These are phyloP conservation scores for Dysidea cf. avara DNA, from an alignment of 37 sponge, comb jelly and placozoan genomes.

Conservation along the genomic window DNA sequence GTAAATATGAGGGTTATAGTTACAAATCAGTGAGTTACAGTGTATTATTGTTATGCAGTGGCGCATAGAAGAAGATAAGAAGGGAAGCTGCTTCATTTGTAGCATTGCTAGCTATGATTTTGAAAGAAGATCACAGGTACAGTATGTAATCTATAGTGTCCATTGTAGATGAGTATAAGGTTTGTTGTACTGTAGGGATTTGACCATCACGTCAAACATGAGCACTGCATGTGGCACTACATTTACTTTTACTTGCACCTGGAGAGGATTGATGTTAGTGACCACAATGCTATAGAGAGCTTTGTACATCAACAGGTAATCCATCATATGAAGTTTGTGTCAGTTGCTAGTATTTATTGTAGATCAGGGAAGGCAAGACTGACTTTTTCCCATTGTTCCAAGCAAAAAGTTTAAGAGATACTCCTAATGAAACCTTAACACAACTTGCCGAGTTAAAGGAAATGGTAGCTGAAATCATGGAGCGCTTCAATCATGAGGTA, in stretches of 20 bases:
- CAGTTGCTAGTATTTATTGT: not conserved
- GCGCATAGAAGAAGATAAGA: too few relatives aligned
- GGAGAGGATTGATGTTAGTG: slow-evolving; percentile 58
- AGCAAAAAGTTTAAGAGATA: slow-evolving; percentile 39
- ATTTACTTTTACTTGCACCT: slow-evolving; percentile 66
- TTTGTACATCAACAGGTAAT: slow-evolving; percentile 54
- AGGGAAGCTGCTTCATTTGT: too few relatives aligned
- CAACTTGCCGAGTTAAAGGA: slow-evolving; percentile 47
- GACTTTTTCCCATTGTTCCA: slow-evolving; percentile 56
- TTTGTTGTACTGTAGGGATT: slow-evolving; percentile 40
- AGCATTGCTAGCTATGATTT: too few relatives aligned
- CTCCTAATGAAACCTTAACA: slow-evolving; percentile 33
- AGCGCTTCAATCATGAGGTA: slow-evolving; percentile 32
- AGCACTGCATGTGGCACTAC: slow-evolving; percentile 82
- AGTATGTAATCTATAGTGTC: not conserved
- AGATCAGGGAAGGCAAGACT: slow-evolving; percentile 45
- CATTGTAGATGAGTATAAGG: too few relatives aligned
- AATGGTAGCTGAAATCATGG: slow-evolving; percentile 28
- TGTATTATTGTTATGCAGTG: too few relatives aligned
- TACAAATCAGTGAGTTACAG: too few relatives aligned
- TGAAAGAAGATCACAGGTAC: not conserved
- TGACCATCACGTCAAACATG: slow-evolving; percentile 56
- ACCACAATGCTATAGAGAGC: slow-evolving; percentile 64
- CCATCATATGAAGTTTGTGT: not conserved
- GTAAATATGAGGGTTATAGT: slow-evolving; percentile 19